These are phyloP conservation scores for Branchinecta sandiegonensis DNA, from an alignment of 2,888 invertebrate genomes.

Conservation along the genomic window DNA sequence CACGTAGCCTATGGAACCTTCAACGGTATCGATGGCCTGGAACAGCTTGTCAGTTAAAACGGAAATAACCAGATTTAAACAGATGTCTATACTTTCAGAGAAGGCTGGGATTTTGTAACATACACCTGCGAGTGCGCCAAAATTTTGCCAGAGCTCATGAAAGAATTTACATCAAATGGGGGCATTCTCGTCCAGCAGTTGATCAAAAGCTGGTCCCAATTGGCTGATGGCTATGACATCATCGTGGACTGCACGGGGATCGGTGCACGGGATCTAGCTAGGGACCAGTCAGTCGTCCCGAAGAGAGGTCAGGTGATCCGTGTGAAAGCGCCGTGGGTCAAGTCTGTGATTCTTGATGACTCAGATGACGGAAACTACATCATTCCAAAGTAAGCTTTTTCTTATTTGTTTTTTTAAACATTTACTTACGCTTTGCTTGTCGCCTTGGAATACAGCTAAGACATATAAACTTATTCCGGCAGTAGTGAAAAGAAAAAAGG, in stretches of 20 bases:
- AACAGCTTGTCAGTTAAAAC: too few relatives aligned
- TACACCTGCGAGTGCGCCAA: conserved; percentile 50
- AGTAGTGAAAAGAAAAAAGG: too few relatives aligned
- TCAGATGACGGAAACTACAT: conserved; percentile 50
- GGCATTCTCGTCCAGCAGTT: conserved; percentile 42
- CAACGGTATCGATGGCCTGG: too few relatives aligned
- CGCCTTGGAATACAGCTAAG: conserved; percentile 1
- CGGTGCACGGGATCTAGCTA: conserved; percentile 45
- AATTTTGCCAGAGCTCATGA: conserved; percentile 51
- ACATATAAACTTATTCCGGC: neutral
- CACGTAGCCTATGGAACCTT: too few relatives aligned
- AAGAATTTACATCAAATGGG: conserved; percentile 44
- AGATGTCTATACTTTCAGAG: conserved; percentile 28
- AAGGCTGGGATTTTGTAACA: conserved; percentile 48
- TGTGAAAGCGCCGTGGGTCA: conserved; percentile 53
- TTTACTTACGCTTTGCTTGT: neutral
- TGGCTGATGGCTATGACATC: conserved; percentile 43
- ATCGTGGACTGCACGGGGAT: conserved; percentile 68
- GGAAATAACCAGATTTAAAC: too few relatives aligned
- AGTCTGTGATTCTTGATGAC: conserved; percentile 44
- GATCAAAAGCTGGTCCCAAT: conserved; percentile 41
- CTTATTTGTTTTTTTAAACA: conserved; percentile 9
- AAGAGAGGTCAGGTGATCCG: conserved; percentile 59
- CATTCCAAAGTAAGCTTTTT: conserved; percentile 51
- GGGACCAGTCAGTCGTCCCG: conserved; percentile 47